Percentiles rank a stretch among this genome's conserved stretches.
Evolutionary conservation across 2,888 invertebrate species (phyloP).

Genomic region (Pteria penguin): DNA sequence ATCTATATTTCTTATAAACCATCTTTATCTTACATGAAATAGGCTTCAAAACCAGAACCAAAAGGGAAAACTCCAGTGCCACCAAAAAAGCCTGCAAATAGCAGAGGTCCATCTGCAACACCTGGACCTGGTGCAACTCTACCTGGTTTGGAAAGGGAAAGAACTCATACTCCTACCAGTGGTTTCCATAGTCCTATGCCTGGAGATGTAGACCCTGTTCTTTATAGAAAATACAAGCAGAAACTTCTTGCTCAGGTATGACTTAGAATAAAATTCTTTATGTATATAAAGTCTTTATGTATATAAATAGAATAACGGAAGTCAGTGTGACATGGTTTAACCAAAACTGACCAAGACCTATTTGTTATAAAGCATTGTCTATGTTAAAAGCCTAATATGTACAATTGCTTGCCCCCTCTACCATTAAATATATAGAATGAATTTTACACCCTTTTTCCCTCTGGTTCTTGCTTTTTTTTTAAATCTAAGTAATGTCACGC

Average conservation of each 20-base stretch:
- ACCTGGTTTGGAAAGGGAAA: constrained; percentile 5
- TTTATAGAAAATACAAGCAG: constrained; percentile 68
- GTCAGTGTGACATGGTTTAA: no score
- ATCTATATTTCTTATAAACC: not conserved
- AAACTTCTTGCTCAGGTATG: constrained; percentile 68
- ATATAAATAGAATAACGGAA: no score
- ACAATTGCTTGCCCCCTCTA: no score
- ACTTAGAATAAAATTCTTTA: no score
- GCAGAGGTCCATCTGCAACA: constrained; percentile 31
- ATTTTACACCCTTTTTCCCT: no score
- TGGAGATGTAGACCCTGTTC: constrained; percentile 48
- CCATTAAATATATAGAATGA: no score
- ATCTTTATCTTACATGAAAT: constrained; percentile 2
- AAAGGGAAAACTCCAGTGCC: constrained; percentile 44
- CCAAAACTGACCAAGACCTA: no score
- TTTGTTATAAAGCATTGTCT: no score
- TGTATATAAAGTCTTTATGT: no score
- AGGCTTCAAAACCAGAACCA: constrained; percentile 49
- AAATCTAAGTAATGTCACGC: no score
- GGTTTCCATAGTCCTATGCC: constrained; percentile 34
- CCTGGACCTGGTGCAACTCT: constrained; percentile 12
- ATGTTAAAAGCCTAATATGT: no score
- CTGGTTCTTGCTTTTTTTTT: no score
- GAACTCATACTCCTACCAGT: constrained; percentile 37
- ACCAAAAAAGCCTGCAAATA: constrained; percentile 29